phyloP scores from a whole-genome alignment of 2,797 vertebrate species.

The Sebastes melanostomus region DNA sequence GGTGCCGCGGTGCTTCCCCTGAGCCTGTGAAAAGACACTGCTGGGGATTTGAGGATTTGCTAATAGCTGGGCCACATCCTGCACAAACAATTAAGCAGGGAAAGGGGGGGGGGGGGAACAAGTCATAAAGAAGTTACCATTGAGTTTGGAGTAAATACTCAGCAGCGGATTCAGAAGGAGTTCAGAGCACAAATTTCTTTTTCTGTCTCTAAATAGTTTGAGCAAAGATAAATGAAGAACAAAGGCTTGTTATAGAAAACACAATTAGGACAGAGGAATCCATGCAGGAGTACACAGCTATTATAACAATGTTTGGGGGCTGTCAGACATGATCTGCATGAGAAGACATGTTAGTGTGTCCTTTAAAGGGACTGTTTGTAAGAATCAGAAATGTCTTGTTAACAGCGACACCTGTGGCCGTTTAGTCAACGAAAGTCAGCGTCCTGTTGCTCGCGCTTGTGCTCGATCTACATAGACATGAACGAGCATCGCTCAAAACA shows the following conservation, averaged over 20 bases:
- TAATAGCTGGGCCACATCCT: slow-evolving; percentile 45
- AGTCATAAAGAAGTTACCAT: slow-evolving; percentile 1
- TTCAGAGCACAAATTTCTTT: not conserved
- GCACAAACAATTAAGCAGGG: slow-evolving; percentile 50
- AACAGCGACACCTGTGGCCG: too few species aligned
- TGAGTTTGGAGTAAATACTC: slow-evolving; percentile 11
- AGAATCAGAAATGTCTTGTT: too few species aligned
- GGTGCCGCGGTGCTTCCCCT: slow-evolving; percentile 1
- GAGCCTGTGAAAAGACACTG: slow-evolving; percentile 29
- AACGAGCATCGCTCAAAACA: too few species aligned
- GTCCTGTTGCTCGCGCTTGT: too few species aligned
- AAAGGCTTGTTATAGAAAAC: slow-evolving; percentile 38
- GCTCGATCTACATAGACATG: too few species aligned
- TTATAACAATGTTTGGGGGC: not conserved
- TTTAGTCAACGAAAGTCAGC: too few species aligned
- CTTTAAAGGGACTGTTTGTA: not conserved
- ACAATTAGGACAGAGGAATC: slow-evolving; percentile 21
- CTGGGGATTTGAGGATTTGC: slow-evolving; percentile 47
- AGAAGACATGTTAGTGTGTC: not conserved
- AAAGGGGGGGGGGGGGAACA: not conserved
- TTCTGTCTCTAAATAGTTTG: not conserved
- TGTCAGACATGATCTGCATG: slow-evolving; percentile 27
- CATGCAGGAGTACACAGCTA: slow-evolving; percentile 20
- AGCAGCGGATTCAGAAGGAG: not conserved
- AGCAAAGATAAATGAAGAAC: slow-evolving; percentile 55